Percentiles rank a stretch among this genome's conserved stretches.
Evolutionary conservation across 1,140 invertebrate genomes (phyloP).

Genomic region (Brachionus angularis): DNA sequence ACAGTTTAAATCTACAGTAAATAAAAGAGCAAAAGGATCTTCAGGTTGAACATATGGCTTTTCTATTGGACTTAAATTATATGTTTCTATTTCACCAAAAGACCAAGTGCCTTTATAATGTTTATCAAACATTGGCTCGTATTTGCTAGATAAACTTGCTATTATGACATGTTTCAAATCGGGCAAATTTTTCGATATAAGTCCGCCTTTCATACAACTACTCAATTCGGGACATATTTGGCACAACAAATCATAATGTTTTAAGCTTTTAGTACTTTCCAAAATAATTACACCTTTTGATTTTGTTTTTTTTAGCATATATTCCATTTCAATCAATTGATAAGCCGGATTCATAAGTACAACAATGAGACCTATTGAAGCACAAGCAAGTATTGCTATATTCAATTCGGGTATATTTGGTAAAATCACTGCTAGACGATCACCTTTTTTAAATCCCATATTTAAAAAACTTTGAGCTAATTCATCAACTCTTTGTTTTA

Average conservation of each 20-base stretch:
- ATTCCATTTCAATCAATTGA: slow-evolving; percentile 70
- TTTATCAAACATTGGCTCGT: slow-evolving; percentile 2
- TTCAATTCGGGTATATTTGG: slow-evolving; percentile 81
- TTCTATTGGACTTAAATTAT: background rate
- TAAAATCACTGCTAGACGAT: slow-evolving; percentile 79
- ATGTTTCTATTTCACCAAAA: slow-evolving; percentile 2
- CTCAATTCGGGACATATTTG: slow-evolving; percentile 10
- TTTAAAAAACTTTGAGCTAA: slow-evolving; percentile 73
- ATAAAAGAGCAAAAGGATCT: slow-evolving; percentile 22
- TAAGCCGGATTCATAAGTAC: slow-evolving; percentile 80
- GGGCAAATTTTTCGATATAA: background rate
- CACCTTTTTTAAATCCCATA: slow-evolving; percentile 73
- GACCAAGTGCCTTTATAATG: slow-evolving; percentile 18
- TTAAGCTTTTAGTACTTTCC: slow-evolving; percentile 7
- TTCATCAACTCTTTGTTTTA: slow-evolving; percentile 64
- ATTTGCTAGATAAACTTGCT: slow-evolving; percentile 5
- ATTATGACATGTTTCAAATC: slow-evolving; percentile 27
- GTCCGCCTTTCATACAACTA: background rate
- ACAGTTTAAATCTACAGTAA: background rate
- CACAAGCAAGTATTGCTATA: slow-evolving; percentile 69
- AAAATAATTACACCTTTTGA: slow-evolving; percentile 45
- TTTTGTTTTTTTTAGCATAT: slow-evolving; percentile 72
- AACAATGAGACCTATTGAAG: slow-evolving; percentile 75
- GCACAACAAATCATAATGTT: background rate
- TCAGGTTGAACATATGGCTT: slow-evolving; percentile 1